These are phyloP conservation scores for Synanthedon myopaeformis DNA, from an alignment of 2,888 invertebrate genomes.

Conservation along the genomic window DNA sequence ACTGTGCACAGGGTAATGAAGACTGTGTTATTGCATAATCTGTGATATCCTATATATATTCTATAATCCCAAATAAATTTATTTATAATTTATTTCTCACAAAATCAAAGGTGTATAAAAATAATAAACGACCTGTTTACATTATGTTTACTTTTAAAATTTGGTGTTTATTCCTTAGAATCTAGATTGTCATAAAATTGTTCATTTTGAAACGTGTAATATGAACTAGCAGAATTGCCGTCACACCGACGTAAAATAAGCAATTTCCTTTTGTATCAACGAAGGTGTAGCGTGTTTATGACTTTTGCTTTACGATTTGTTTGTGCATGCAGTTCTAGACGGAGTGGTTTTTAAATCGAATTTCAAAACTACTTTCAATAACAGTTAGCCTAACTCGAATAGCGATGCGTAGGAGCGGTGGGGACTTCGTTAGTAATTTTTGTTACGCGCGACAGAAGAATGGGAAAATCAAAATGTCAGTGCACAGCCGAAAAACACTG, in stretches of 20 bases:
- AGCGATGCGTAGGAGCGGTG: no score
- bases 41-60: no score
- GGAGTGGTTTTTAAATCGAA: constrained; percentile 44
- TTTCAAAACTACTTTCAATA: constrained; percentile 39
- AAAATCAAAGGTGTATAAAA: no score
- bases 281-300: constrained; percentile 58
- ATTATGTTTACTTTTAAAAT: not conserved
- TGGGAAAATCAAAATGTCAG: constrained; percentile 54
- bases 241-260: constrained; percentile 62
- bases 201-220: constrained; percentile 51
- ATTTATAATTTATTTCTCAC: no score
- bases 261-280: constrained; percentile 64
- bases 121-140: not conserved
- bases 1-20: no score
- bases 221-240: constrained; percentile 41
- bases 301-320: constrained; percentile 57
- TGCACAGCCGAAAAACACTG: constrained; percentile 48
- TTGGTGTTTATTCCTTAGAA: constrained; percentile 1
- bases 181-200: constrained; percentile 40
- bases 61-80: no score
- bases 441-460: constrained; percentile 15
- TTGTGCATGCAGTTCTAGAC: constrained; percentile 29
- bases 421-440: constrained; percentile 2
- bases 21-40: no score
- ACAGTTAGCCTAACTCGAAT: constrained; percentile 13